Conservation (phyloP, 2,113 vertebrate genomes). For the Cottus gobio region DNA sequence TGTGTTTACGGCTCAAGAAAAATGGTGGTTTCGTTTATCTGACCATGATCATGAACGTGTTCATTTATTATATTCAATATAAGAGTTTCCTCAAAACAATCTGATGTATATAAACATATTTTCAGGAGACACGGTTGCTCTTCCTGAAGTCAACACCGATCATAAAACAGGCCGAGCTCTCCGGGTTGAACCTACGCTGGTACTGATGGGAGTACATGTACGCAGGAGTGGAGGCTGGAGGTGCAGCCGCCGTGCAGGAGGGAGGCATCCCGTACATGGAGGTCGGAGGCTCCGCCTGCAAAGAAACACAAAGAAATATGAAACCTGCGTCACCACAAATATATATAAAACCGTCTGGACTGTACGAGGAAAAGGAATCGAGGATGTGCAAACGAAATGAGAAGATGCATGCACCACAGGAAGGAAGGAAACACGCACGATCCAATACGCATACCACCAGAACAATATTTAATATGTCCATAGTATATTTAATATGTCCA, state of each 20-base stretch:
- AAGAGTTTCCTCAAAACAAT: background rate
- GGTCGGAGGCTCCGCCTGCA: slow-evolving; percentile 87
- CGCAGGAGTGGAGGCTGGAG: slow-evolving; percentile 71
- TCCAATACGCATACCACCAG: too few relatives aligned
- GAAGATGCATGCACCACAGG: slow-evolving; percentile 8
- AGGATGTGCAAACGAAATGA: background rate
- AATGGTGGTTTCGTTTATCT: too few relatives aligned
- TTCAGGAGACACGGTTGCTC: background rate
- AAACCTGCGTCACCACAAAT: background rate
- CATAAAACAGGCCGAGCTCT: background rate
- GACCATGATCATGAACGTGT: too few relatives aligned
- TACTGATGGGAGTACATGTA: slow-evolving; percentile 87
- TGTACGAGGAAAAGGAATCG: background rate
- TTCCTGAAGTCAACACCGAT: background rate
- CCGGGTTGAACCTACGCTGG: slow-evolving; percentile 88
- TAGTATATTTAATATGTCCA: too few relatives aligned
- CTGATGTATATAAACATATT: background rate
- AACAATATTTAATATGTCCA: too few relatives aligned
- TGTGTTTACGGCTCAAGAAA: too few relatives aligned
- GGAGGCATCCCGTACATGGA: slow-evolving; percentile 85
- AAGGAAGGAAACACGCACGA: too few relatives aligned
- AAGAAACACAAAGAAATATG: background rate
- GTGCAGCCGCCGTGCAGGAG: slow-evolving; percentile 63
- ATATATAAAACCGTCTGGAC: background rate
- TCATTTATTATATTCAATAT: background rate